Conservation (phyloP, 2,888 invertebrate genomes). For the Syrista parreyssii region DNA sequence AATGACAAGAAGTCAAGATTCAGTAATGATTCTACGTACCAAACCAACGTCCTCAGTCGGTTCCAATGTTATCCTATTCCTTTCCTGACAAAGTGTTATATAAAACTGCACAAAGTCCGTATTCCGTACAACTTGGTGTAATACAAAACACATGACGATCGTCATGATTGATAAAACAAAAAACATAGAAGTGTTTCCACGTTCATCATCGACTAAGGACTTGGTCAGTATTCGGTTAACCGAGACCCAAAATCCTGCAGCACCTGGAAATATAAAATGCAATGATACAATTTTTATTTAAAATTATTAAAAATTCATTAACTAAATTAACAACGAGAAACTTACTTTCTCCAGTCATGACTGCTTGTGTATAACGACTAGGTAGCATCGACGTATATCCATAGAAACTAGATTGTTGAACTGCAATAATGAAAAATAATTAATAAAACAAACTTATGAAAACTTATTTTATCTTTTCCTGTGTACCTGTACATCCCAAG, state of each 20-base stretch:
- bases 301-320: constrained; percentile 6
- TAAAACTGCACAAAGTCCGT: constrained; percentile 88
- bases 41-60: constrained; percentile 87
- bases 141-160: constrained; percentile 80
- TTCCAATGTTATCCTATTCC: constrained; percentile 83
- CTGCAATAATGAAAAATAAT: constrained; percentile 58
- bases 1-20: constrained; percentile 9
- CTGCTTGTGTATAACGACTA: constrained; percentile 89
- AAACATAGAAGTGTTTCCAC: constrained; percentile 87
- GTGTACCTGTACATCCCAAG: constrained; percentile 83
- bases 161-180: constrained; percentile 84
- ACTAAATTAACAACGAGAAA: constrained; percentile 28
- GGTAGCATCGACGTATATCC: constrained; percentile 94
- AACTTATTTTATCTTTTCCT: constrained; percentile 9
- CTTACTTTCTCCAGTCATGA: constrained; percentile 95
- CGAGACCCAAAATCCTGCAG: constrained; percentile 89
- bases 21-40: constrained; percentile 67
- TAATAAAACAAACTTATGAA: constrained; percentile 3
- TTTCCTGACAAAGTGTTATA: constrained; percentile 78
- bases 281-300: constrained; percentile 8
- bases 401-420: constrained; percentile 95
- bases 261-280: constrained; percentile 70
- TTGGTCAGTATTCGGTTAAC: constrained; percentile 87
- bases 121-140: constrained; percentile 82
- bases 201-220: constrained; percentile 79